These are phyloP conservation scores for Galago senegalensis DNA, from an alignment of 2,797 vertebrate genomes.

Conservation along the genomic window DNA sequence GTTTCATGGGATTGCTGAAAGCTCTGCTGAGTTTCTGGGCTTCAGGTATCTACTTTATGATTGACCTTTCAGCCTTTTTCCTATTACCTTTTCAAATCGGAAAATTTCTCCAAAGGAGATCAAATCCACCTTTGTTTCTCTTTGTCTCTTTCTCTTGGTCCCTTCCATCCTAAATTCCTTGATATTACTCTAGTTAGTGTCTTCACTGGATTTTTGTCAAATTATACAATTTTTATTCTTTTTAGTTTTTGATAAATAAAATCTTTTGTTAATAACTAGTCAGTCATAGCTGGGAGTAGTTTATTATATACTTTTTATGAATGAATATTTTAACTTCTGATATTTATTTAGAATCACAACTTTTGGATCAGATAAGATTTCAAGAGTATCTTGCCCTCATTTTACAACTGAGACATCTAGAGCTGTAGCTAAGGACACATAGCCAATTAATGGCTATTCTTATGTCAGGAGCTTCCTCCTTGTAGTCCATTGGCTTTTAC, in stretches of 20 bases:
- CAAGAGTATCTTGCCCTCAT: background rate
- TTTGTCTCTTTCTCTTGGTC: background rate
- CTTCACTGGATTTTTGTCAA: background rate
- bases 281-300: background rate
- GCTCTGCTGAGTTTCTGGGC: background rate
- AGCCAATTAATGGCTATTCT: background rate
- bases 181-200: background rate
- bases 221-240: background rate
- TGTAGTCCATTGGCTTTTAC: background rate
- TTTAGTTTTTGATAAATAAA: background rate
- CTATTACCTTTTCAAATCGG: background rate
- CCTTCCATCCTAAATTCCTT: background rate
- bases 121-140: background rate
- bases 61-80: background rate
- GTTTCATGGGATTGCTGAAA: background rate
- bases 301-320: constrained; percentile 31
- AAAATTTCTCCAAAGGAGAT: background rate
- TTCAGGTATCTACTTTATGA: background rate
- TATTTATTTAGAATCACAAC: constrained; percentile 51
- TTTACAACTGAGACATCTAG: background rate
- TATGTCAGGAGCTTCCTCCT: background rate
- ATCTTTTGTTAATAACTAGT: background rate
- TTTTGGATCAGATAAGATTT: constrained; percentile 11
- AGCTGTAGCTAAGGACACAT: background rate
- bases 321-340: constrained; percentile 23